A percentile compares a stretch with the other conserved stretches of the same genome.
phyloP scores from a whole-genome alignment of 2,888 invertebrate genomes.

The Boloria selene region DNA sequence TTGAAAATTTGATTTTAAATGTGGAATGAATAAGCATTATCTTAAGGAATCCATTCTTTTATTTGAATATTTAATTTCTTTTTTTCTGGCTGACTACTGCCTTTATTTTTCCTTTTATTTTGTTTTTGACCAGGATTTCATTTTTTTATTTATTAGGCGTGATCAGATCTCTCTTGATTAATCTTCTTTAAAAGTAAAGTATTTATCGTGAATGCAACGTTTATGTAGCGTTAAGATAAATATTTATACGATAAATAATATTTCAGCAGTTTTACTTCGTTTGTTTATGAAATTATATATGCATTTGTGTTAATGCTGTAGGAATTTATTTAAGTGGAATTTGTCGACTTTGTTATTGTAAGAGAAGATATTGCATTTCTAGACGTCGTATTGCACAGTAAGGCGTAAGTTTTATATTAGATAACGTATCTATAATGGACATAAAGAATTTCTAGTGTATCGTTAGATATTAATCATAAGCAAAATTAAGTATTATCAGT shows the following conservation, averaged over 20 bases:
- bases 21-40: slow-evolving; percentile 83
- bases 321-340: slow-evolving; percentile 61
- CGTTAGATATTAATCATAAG: too few relatives aligned
- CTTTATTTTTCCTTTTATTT: slow-evolving; percentile 62
- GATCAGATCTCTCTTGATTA: slow-evolving; percentile 48
- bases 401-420: slow-evolving; percentile 53
- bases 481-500: too few relatives aligned
- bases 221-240: slow-evolving; percentile 26
- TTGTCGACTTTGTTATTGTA: slow-evolving; percentile 64
- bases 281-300: slow-evolving; percentile 62
- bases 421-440: not conserved
- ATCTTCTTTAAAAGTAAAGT: slow-evolving; percentile 26
- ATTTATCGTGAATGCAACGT: slow-evolving; percentile 27
- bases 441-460: not conserved
- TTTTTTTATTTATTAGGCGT: slow-evolving; percentile 73
- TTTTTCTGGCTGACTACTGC: slow-evolving; percentile 72
- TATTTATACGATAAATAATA: slow-evolving; percentile 29
- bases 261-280: slow-evolving; percentile 37
- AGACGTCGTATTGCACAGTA: slow-evolving; percentile 53
- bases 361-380: slow-evolving; percentile 53
- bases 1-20: slow-evolving; percentile 82
- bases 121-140: slow-evolving; percentile 61
- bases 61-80: slow-evolving; percentile 80
- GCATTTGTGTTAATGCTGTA: slow-evolving; percentile 45
- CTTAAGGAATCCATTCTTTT: slow-evolving; percentile 79